phyloP scores from a whole-genome alignment of 2,888 invertebrate species.

The Caenorhabditis parvicauda region DNA sequence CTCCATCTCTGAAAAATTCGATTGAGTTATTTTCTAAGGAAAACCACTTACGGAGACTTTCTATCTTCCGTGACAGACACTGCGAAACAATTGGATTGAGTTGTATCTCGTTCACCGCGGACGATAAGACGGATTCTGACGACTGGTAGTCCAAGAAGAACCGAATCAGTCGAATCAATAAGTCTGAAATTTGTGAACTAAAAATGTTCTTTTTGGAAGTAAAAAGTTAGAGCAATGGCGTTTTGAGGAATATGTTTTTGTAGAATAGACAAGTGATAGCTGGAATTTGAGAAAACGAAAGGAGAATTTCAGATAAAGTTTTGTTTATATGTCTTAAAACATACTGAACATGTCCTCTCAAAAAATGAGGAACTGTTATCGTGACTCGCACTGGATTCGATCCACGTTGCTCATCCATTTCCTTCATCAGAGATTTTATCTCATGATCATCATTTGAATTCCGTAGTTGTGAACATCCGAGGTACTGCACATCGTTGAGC shows the following conservation, averaged over 20 bases:
- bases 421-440: slow-evolving; percentile 46
- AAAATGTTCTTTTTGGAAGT: slow-evolving; percentile 1
- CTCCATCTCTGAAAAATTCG: slow-evolving; percentile 9
- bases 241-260: too few species aligned
- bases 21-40: neutral
- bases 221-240: neutral
- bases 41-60: neutral
- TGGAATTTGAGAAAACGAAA: slow-evolving; percentile 4
- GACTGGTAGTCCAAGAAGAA: slow-evolving; percentile 80
- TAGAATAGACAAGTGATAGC: slow-evolving; percentile 2
- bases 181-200: slow-evolving; percentile 66
- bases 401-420: slow-evolving; percentile 75
- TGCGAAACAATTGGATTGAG: slow-evolving; percentile 87
- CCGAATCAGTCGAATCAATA: slow-evolving; percentile 79
- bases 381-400: slow-evolving; percentile 76
- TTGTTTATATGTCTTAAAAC: too few species aligned
- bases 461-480: slow-evolving; percentile 56
- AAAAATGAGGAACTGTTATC: slow-evolving; percentile 86
- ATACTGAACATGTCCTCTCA: slow-evolving; percentile 89
- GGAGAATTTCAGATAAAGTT: too few species aligned
- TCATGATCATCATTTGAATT: slow-evolving; percentile 53
- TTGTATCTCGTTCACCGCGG: slow-evolving; percentile 78
- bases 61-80: slow-evolving; percentile 79
- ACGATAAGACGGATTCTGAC: slow-evolving; percentile 75
- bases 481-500: too few species aligned